Conservation (phyloP, 2,888 invertebrate genomes). For the Pandemis corylana region DNA sequence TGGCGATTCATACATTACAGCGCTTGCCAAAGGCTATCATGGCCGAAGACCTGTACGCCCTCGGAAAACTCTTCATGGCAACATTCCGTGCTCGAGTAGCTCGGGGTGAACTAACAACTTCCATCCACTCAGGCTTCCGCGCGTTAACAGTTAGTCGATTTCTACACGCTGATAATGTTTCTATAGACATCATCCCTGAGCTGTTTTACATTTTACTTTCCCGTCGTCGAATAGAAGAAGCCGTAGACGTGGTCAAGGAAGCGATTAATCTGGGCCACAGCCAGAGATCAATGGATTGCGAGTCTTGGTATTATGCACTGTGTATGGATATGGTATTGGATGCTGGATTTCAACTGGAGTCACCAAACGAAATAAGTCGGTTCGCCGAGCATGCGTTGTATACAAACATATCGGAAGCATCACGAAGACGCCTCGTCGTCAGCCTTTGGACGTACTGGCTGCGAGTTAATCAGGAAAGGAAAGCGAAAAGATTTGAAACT, state of each 20-base stretch:
- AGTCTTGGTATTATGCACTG: slow-evolving; percentile 84
- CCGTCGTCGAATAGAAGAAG: slow-evolving; percentile 77
- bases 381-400: slow-evolving; percentile 69
- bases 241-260: slow-evolving; percentile 75
- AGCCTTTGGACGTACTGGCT: slow-evolving; percentile 79
- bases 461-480: slow-evolving; percentile 64
- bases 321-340: slow-evolving; percentile 85
- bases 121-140: slow-evolving; percentile 73
- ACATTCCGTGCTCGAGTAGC: slow-evolving; percentile 74
- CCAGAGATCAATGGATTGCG: slow-evolving; percentile 59
- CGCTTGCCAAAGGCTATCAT: slow-evolving; percentile 63
- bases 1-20: slow-evolving; percentile 63
- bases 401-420: slow-evolving; percentile 57
- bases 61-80: slow-evolving; percentile 74
- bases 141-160: slow-evolving; percentile 73
- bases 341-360: slow-evolving; percentile 82
- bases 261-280: slow-evolving; percentile 59
- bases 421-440: slow-evolving; percentile 66
- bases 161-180: slow-evolving; percentile 70
- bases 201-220: slow-evolving; percentile 73
- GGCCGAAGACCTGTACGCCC: slow-evolving; percentile 73
- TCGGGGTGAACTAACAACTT: slow-evolving; percentile 61
- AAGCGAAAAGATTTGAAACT: slow-evolving; percentile 70
- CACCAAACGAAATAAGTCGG: slow-evolving; percentile 71
- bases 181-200: slow-evolving; percentile 75